phyloP scores from a whole-genome alignment of 37 sponge, comb jelly and placozoan genomes.

The Dysidea cf. avara region DNA sequence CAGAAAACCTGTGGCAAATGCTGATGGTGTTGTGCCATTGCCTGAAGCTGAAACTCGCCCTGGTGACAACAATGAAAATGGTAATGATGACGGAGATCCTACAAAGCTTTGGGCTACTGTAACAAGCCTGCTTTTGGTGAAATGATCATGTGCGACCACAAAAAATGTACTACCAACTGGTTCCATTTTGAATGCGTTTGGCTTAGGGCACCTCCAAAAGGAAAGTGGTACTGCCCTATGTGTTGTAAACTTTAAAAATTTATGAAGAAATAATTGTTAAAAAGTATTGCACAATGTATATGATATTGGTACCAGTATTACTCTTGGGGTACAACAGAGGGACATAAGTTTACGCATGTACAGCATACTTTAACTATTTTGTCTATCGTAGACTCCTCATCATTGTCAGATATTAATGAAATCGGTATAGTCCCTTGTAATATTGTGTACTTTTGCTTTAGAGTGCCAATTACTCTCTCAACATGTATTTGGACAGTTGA shows the following conservation, averaged over 20 bases:
- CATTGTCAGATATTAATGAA: background rate
- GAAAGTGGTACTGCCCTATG: constrained; percentile 8
- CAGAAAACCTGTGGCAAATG: background rate
- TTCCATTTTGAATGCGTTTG: too few relatives aligned
- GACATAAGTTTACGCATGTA: constrained; percentile 12
- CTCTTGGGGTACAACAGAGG: constrained; percentile 12
- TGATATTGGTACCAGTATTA: too few relatives aligned
- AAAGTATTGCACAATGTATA: background rate
- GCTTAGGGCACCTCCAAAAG: too few relatives aligned
- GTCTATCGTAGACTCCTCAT: constrained; percentile 6
- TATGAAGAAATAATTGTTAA: background rate
- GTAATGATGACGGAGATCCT: background rate
- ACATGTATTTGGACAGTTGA: constrained; percentile 45
- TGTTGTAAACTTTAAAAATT: constrained; percentile 2
- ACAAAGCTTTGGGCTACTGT: constrained; percentile 7
- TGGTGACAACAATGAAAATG: too few relatives aligned
- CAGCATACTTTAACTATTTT: constrained; percentile 28
- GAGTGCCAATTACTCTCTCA: constrained; percentile 50
- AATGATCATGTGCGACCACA: background rate
- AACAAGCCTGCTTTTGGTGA: constrained; percentile 2
- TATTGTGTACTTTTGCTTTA: constrained; percentile 58
- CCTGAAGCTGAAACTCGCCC: too few relatives aligned
- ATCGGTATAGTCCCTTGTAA: constrained; percentile 30
- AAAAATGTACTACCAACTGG: background rate
- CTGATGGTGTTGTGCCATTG: too few relatives aligned